These are phyloP conservation scores for Bolborhynchus lineola DNA, from an alignment of 2,113 vertebrate genomes.

Conservation along the genomic window DNA sequence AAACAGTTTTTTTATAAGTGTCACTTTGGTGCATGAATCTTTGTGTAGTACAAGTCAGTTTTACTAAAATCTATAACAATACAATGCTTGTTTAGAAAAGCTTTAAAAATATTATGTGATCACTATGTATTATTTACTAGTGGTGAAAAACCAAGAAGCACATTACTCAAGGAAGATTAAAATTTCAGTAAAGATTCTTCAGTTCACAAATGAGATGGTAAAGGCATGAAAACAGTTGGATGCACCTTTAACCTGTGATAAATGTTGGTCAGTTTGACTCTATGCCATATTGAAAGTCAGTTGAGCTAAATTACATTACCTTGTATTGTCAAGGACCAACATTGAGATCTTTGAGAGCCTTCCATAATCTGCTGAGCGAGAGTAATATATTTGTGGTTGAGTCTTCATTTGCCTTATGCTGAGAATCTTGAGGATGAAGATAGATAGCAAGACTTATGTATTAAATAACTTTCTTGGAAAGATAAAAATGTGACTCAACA, in stretches of 20 bases:
- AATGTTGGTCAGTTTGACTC: neutral
- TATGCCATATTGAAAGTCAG: neutral
- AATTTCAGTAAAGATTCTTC: neutral
- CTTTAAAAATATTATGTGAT: neutral
- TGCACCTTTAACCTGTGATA: neutral
- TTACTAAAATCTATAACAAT: neutral
- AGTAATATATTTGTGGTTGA: neutral
- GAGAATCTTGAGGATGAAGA: neutral
- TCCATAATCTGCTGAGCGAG: neutral
- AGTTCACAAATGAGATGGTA: neutral
- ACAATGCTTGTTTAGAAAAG: neutral
- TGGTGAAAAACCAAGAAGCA: neutral
- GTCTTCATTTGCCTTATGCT: neutral
- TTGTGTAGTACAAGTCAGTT: neutral
- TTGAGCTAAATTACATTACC: neutral
- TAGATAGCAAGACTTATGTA: neutral
- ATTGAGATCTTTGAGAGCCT: neutral
- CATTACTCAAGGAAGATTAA: neutral
- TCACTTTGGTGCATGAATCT: neutral
- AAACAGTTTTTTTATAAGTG: neutral
- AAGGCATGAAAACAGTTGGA: neutral
- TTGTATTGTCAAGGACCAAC: neutral
- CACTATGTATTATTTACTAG: neutral
- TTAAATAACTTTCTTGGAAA: neutral
- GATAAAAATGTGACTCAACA: neutral